These are phyloP conservation scores for Teleogryllus occipitalis DNA, from an alignment of 1,140 invertebrate genomes.

Conservation along the genomic window DNA sequence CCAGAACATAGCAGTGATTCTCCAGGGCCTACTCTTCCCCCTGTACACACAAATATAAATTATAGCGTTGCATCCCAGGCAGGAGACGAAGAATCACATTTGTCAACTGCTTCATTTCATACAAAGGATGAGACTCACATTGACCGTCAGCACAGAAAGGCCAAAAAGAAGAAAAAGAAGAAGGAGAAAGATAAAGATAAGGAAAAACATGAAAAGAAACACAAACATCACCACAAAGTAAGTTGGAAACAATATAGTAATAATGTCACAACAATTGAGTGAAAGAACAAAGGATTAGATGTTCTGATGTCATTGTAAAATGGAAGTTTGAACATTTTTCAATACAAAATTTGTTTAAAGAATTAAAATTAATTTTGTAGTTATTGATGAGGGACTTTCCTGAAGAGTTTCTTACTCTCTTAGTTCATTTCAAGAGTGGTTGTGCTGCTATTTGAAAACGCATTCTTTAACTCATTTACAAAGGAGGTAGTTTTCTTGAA, in stretches of 20 bases:
- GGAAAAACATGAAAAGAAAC: slow-evolving; percentile 55
- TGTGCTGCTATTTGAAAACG: too few relatives aligned
- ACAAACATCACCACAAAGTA: slow-evolving; percentile 59
- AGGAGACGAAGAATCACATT: slow-evolving; percentile 23
- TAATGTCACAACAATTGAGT: too few relatives aligned
- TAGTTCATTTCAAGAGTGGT: too few relatives aligned
- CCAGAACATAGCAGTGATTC: slow-evolving; percentile 58
- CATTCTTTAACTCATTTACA: too few relatives aligned
- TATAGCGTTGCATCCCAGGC: slow-evolving; percentile 32
- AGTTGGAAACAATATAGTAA: slow-evolving; percentile 8
- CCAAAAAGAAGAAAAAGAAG: slow-evolving; percentile 72
- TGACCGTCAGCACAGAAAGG: slow-evolving; percentile 50
- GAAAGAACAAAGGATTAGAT: too few relatives aligned
- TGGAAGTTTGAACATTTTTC: too few relatives aligned
- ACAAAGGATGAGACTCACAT: slow-evolving; percentile 24
- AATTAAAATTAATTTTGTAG: too few relatives aligned
- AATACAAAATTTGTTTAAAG: too few relatives aligned
- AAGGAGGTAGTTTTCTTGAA: too few relatives aligned
- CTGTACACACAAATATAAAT: slow-evolving; percentile 33
- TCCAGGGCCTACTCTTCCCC: slow-evolving; percentile 32
- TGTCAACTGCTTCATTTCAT: slow-evolving; percentile 22
- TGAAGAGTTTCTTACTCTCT: too few relatives aligned
- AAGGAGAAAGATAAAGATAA: slow-evolving; percentile 51
- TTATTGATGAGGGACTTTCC: too few relatives aligned
- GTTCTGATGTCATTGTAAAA: too few relatives aligned